Base-by-base conservation (phyloP, 2,113 vertebrate genomes). In the Rhinogobius similis region DNA sequence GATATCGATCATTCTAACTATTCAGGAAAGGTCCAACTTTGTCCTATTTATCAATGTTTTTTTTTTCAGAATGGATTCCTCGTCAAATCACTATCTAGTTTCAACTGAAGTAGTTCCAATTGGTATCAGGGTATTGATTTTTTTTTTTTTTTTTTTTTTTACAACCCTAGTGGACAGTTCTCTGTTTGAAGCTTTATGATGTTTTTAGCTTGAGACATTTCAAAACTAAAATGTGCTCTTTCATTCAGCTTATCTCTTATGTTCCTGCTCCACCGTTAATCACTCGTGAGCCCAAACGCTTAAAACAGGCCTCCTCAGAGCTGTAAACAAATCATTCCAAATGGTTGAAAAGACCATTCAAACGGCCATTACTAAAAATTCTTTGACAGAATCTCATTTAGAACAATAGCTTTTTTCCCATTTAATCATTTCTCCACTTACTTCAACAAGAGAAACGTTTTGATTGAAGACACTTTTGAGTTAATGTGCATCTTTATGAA, bases 161-260 rank as follows among this genome's bases (percentile, higher is more conserved):
- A 39, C 38, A 39, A 39, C 38, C 10, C 38, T 39, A 39, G 38
- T 52, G 76, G 66, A 69, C 32, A 52, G 29, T 29, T 39, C 38
- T 39, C 50, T 10, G 48, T 72, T 62, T 70, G 26, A 66, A 44
- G 63, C 70, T 53, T 18, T 46, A 4, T 27, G 46, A 52, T 16
- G 48, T 20, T 36, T n/a, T 43, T 41, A 11, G 24, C 32, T 24
- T 62, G 11, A 41, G 65, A 63, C 44, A 23, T 58, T 24, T 58
- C 24, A 58, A 14, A 18, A 36, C 41, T 12, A 24, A 38, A 18
- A 14, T 62, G 16, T 3, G 1, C 10, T 10, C 67, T 20, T 44
- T 39, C 29, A 53, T 41, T 38, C 44, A 10, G 24, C 50, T 3
- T 7, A 16, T 48, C 14, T 62, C 41, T 27, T 14, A 14, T 27